Percentiles rank a stretch among this genome's conserved stretches.
These are phyloP conservation scores for Eilema caniola DNA, from an alignment of 2,888 invertebrate species.

Conservation along the genomic window DNA sequence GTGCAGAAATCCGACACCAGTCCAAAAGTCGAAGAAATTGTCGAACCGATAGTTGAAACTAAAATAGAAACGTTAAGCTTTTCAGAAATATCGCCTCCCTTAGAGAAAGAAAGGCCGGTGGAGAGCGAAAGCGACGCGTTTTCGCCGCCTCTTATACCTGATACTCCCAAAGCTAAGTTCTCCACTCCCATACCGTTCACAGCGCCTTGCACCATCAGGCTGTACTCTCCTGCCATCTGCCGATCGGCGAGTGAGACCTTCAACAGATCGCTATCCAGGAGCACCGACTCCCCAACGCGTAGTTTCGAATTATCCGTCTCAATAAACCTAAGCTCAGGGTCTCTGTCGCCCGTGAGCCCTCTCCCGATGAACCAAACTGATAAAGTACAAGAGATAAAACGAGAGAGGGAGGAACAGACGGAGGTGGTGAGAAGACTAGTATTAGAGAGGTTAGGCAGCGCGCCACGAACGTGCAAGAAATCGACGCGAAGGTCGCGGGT, in stretches of 20 bases:
- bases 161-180: slow-evolving; percentile 55
- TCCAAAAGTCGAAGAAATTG: slow-evolving; percentile 34
- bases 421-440: slow-evolving; percentile 94
- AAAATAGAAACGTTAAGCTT: slow-evolving; percentile 66
- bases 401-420: slow-evolving; percentile 94
- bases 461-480: slow-evolving; percentile 57
- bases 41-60: slow-evolving; percentile 48
- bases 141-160: slow-evolving; percentile 70
- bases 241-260: slow-evolving; percentile 81
- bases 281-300: slow-evolving; percentile 63
- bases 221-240: slow-evolving; percentile 80
- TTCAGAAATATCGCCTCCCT: slow-evolving; percentile 71
- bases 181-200: slow-evolving; percentile 46
- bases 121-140: slow-evolving; percentile 56
- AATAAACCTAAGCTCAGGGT: slow-evolving; percentile 66
- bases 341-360: slow-evolving; percentile 71
- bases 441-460: slow-evolving; percentile 89
- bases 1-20: slow-evolving; percentile 41
- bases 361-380: slow-evolving; percentile 84
- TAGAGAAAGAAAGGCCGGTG: slow-evolving; percentile 55
- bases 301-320: slow-evolving; percentile 65
- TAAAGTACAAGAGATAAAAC: slow-evolving; percentile 92
- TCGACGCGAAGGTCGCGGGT: slow-evolving; percentile 57
- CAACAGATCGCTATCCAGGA: slow-evolving; percentile 62
- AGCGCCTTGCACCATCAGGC: slow-evolving; percentile 62